phyloP scores from a whole-genome alignment of 2,113 vertebrate species.

The Lamprotornis superbus region DNA sequence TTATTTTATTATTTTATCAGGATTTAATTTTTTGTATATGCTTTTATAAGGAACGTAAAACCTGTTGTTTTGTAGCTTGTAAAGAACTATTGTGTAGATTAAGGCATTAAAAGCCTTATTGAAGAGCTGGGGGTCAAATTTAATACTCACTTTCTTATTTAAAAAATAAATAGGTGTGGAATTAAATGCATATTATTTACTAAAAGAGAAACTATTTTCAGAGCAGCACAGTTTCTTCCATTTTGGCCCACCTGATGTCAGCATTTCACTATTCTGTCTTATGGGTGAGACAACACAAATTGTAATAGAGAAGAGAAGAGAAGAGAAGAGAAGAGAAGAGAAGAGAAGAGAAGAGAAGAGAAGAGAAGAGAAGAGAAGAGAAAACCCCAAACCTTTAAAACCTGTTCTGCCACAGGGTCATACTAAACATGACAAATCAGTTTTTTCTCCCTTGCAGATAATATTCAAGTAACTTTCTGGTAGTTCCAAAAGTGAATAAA shows the following conservation, averaged over 20 bases:
- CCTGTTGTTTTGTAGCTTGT: neutral
- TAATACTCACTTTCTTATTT: neutral
- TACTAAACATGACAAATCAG: neutral
- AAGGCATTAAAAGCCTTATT: neutral
- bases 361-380: no score
- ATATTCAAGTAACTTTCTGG: neutral
- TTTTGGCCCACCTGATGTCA: slow-evolving; percentile 56
- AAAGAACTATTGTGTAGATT: neutral
- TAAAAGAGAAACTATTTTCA: neutral
- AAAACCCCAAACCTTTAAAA: neutral
- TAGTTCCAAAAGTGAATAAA: neutral
- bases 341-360: neutral
- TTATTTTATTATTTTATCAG: neutral
- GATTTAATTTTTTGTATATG: neutral
- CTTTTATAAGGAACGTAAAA: neutral
- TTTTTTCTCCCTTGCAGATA: neutral
- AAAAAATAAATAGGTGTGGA: neutral
- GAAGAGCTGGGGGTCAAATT: neutral
- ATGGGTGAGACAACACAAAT: neutral
- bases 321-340: neutral
- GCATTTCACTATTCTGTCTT: neutral
- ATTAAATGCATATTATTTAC: neutral
- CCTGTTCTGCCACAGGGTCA: neutral
- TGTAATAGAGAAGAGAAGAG: no score
- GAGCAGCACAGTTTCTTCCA: neutral